Evolutionary conservation across 2,888 invertebrate genomes (phyloP).

Genomic region (Stenodera caucasica): DNA sequence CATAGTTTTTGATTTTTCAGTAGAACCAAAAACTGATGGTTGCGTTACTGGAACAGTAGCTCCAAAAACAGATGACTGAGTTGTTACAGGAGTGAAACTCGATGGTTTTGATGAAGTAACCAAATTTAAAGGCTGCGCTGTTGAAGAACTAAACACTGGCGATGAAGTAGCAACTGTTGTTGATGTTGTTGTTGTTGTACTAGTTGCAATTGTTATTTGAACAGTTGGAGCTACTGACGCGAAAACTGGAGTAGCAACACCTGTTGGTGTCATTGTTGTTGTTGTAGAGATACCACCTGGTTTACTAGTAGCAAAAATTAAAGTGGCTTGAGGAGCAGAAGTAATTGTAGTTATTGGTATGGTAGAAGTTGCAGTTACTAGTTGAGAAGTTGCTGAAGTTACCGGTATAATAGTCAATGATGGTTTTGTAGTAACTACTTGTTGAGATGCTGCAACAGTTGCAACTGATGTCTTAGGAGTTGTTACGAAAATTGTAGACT

Average conservation of each 20-base stretch:
- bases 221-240: constrained; percentile 36
- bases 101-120: constrained; percentile 10
- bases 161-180: not conserved
- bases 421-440: constrained; percentile 15
- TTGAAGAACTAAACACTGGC: constrained; percentile 27
- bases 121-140: constrained; percentile 22
- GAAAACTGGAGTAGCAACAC: constrained; percentile 22
- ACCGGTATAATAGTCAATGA: constrained; percentile 13
- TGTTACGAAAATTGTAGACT: constrained; percentile 25
- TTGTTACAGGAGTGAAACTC: not conserved
- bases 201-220: constrained; percentile 39
- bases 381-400: constrained; percentile 6
- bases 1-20: not conserved
- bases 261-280: constrained; percentile 14
- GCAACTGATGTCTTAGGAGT: constrained; percentile 31
- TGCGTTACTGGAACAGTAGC: not conserved
- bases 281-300: constrained; percentile 12
- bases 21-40: constrained; percentile 4
- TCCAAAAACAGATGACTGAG: not conserved
- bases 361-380: not conserved
- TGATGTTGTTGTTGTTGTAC: constrained; percentile 30
- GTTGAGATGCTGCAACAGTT: constrained; percentile 25
- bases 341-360: constrained; percentile 6
- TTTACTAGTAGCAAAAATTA: constrained; percentile 6
- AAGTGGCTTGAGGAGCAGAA: constrained; percentile 7